A percentile compares a stretch with the other conserved stretches of the same genome.
phyloP scores from a whole-genome alignment of 2,113 vertebrate genomes.

The Morphnarchus princeps region DNA sequence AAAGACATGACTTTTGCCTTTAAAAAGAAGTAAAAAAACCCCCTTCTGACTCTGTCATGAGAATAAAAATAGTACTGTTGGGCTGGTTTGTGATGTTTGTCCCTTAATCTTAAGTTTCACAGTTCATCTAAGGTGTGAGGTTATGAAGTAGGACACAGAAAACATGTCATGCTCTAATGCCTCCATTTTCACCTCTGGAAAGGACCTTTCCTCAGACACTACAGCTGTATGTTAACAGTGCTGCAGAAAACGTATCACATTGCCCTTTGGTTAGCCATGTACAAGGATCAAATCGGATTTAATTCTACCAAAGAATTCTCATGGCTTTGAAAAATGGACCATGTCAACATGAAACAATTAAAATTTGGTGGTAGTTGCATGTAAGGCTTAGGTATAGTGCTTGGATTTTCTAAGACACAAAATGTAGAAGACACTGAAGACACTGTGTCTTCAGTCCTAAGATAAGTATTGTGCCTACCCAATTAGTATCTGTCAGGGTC shows the following conservation, averaged over 20 bases:
- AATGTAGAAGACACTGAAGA: background rate
- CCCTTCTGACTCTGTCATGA: background rate
- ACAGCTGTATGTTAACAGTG: background rate
- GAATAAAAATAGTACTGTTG: constrained; percentile 43
- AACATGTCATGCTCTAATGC: background rate
- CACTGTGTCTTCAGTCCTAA: background rate
- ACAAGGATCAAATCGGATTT: background rate
- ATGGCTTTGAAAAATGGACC: constrained; percentile 6
- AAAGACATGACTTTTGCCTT: constrained; percentile 15
- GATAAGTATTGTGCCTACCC: background rate
- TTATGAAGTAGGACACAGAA: constrained; percentile 12
- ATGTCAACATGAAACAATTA: background rate
- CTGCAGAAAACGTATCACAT: background rate
- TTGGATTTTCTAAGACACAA: background rate
- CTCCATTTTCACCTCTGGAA: constrained; percentile 26
- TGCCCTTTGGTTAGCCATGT: background rate
- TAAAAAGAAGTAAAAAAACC: background rate
- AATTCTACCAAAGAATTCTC: background rate
- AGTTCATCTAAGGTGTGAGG: constrained; percentile 30
- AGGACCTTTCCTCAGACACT: background rate
- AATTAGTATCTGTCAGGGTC: background rate
- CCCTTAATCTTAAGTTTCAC: constrained; percentile 38
- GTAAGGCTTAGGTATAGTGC: background rate
- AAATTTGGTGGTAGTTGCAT: background rate
- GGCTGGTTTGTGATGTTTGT: constrained; percentile 31